Evolutionary conservation across 2,797 vertebrate species (phyloP).

Genomic region (Chaetodon trifasciatus): DNA sequence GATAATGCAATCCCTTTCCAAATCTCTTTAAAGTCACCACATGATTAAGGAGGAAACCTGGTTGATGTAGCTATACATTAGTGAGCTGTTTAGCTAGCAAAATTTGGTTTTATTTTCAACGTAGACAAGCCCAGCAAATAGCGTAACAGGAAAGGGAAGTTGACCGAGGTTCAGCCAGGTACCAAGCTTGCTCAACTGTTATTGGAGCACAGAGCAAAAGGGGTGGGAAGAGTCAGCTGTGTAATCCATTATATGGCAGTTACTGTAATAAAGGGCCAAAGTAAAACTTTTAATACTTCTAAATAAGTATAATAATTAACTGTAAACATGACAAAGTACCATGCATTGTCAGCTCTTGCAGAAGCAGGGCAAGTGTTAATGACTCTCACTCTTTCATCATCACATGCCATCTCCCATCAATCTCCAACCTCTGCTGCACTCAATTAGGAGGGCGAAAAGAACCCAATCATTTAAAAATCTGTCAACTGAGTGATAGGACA

Average conservation of each 20-base stretch:
- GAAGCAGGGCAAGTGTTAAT: conserved; percentile 15
- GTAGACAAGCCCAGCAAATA: no score
- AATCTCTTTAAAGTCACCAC: no score
- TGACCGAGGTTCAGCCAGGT: no score
- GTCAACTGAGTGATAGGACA: conserved; percentile 4
- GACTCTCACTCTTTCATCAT: conserved; percentile 26
- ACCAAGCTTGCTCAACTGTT: no score
- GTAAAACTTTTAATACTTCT: conserved; percentile 18
- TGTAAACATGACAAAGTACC: conserved; percentile 42
- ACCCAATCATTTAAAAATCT: conserved; percentile 17
- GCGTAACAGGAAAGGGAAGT: no score
- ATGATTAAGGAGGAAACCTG: no score
- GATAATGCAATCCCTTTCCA: no score
- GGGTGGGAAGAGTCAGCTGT: background rate
- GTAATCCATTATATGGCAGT: conserved; percentile 11
- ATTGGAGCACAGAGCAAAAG: no score
- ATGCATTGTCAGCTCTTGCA: conserved; percentile 19
- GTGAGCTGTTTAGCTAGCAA: no score
- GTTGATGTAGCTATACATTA: no score
- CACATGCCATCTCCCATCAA: conserved; percentile 20
- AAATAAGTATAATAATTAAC: conserved; percentile 31
- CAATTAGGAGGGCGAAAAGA: conserved; percentile 12
- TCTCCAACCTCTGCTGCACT: conserved; percentile 27
- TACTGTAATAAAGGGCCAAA: background rate
- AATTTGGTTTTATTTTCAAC: no score